Base-by-base conservation (phyloP, 1,140 invertebrate genomes). In the Megathymus violae region DNA sequence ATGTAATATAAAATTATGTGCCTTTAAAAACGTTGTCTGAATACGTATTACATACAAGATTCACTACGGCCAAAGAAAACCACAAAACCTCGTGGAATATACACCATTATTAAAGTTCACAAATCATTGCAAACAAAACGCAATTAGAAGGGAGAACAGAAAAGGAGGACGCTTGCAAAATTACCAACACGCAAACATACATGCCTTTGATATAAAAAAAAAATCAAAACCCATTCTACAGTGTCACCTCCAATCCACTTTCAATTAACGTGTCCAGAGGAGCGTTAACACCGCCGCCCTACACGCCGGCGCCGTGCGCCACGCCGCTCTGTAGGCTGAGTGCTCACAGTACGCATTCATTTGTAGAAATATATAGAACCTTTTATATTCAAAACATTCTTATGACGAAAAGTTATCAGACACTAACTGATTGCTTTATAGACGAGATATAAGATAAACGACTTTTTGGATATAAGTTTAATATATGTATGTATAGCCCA, bases 181-280 rank as follows among this genome's bases (percentile, higher is more conserved):
- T 74, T 77, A 69, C 56, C 61, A 72, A 62, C 64, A 67, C 65
- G 63, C 69, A 76, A 76, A 75, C 60, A 51, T 60, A 59, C 43
- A 70, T 54, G 61, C 50, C 66, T 60, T 60, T 71, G 54, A 71
- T 59, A 69, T 67, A 71, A 68, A 76, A 77, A 78, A 82, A 79
- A 79, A 82, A 76, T 67, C 64, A 76, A 78, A 82, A 80, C 56
- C 71, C 74, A 82, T 87, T 84, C 85, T 87, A 87, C 85, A 84
- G 78, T 88, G 85, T 87, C 85, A 86, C 85, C 84, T 87, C 82
- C 80, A 84, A 88, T 85, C 86, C 82, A 79, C 71, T 83, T 89
- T 88, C 83, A 89, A 89, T 89, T 89, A 89, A 87, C 84, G 82
- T 85, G 82, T 74, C 77, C 84, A 86, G 76, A 79, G 78, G 44